Base-by-base conservation (phyloP, 2,797 vertebrate species). In the Pagetopsis macropterus region DNA sequence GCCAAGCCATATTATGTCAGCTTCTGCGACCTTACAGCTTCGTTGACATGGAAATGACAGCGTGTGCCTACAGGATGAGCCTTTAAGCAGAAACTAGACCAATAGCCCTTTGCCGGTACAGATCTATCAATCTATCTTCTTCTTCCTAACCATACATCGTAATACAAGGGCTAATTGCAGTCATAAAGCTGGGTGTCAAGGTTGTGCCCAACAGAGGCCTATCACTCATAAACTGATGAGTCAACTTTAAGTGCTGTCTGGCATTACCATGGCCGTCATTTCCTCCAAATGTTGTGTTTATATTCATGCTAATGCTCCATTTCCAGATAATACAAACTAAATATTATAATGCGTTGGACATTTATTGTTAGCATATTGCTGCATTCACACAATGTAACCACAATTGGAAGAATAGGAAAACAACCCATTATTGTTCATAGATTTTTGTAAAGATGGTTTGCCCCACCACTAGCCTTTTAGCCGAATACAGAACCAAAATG, bases 101-200 rank as follows among this genome's bases (percentile, higher is more conserved):
- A 37, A 37, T 37, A 37, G 33, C 6, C 21, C 19, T 58, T 27
- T 60, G 27, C 44, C 50, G 15, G 12, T 44, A 37, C 33, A 37
- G 33, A 37, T 37, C 23, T 27, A 56, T 57, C 74, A 65, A 72
- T 13, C 48, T 65, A 72, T 13, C 48, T 67, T 73, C 68, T 78
- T 74, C 83, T 69, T 81, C 63, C 50, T 61, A 37, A 65, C 37
- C 12, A 85, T 72, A 73, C 69, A 78, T 78, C 78, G 40, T 65
- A 68, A 70, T 84, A 72, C 81, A 73, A 31, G 41, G 51, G 16
- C 17, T 60, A 43, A 64, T 50, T 65, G 52, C 44, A 65, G 66
- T 40, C 59, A 66, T 55, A 13, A 52, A 67, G 33, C 41, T 46
- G 19, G 33, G 9, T 70, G 61, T 72, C 37, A 72, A 65, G 50